Conservation (phyloP, 92 coral and sea anemone species). For the Epizoanthus illoricatus region DNA sequence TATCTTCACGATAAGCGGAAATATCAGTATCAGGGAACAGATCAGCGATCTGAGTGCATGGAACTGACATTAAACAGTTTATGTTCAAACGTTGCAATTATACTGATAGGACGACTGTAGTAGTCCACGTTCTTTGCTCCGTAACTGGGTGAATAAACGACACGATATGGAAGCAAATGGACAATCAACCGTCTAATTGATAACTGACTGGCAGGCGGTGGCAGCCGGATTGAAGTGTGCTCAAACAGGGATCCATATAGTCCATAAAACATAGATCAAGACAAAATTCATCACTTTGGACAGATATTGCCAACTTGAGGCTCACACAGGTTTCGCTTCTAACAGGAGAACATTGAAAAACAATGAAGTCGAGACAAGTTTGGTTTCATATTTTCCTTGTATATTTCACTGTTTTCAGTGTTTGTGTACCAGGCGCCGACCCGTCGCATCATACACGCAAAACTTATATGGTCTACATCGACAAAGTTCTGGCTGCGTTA, state of each 20-base stretch:
- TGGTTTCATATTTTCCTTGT: not conserved
- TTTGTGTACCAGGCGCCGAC: not conserved
- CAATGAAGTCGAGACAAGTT: conserved; percentile 1
- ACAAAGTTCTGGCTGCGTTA: conserved; percentile 48
- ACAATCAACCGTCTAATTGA: not conserved
- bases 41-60: not conserved
- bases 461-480: conserved; percentile 21
- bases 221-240: too few species aligned
- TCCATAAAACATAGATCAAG: too few species aligned
- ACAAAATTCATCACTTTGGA: not conserved
- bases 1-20: too few species aligned
- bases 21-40: too few species aligned
- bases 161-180: not conserved
- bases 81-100: not conserved
- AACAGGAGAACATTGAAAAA: not conserved
- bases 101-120: not conserved
- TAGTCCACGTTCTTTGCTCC: not conserved
- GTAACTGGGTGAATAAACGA: not conserved
- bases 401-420: not conserved
- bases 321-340: not conserved
- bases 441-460: conserved; percentile 7
- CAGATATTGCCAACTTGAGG: not conserved
- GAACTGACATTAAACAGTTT: not conserved
- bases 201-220: too few species aligned
- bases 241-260: too few species aligned